Evolutionary conservation across 1,140 invertebrate genomes (phyloP), one percentile per base, ranked within the genome.

Genomic region (Calliphora vicina): DNA sequence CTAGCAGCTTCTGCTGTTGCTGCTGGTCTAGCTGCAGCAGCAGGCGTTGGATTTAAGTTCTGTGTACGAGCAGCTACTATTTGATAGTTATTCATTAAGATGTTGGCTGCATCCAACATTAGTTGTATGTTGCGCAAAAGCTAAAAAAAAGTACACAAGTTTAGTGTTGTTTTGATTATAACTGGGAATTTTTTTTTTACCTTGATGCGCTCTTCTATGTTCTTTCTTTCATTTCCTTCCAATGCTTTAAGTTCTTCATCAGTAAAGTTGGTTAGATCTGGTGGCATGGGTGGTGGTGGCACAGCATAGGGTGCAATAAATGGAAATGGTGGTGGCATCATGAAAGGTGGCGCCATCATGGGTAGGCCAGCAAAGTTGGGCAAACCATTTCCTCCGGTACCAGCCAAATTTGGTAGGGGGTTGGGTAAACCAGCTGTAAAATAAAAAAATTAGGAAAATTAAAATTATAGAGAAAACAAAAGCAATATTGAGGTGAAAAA

Each of bases 41-140:
- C 71, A 9, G 78, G 23, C 13, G 45, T 45, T 82, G 87, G 91
- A 76, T 85, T 82, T 84, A 84, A 85, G 84, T 89, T 83, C 80
- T 89, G 90, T 82, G 25, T 85, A 78, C 80, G 84, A 83, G 85
- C 85, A 90, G 74, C 92, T 15, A 95, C 92, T 35, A 93, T 92
- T 80, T 94, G 94, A 91, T 98, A 98, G 89, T 98, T 97, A 85
- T 96, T 94, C 94, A 98, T 97, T 90, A 98, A 94, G 26, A 97
- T 90, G 83, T 97, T 94, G 61, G 97, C 96, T 25, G 97, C 96
- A 91, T 98, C 97, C 83, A 99, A 89, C 90, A 99, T 93, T 1
- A 95, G 92, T 90, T 96, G 95, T 84, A 99, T 97, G 91, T 98
- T 97, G 72, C 94, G 92, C 27, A 99, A 85, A 82, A 91, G 83